Percentiles rank a stretch among this genome's conserved stretches.
These are phyloP conservation scores for Prunella fulvescens DNA, from an alignment of 2,113 vertebrate genomes.

Conservation along the genomic window DNA sequence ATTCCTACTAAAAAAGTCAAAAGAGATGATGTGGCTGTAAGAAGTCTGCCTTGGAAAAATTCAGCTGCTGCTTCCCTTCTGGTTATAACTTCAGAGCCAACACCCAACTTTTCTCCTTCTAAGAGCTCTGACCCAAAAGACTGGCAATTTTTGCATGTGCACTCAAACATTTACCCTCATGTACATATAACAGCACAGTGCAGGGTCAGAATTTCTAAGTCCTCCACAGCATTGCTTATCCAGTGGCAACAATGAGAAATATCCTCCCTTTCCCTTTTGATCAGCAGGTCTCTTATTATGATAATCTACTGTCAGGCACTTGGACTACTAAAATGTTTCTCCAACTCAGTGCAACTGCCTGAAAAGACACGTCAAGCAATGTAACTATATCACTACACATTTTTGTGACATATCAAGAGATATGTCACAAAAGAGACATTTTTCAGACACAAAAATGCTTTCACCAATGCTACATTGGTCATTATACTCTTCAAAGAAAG, in stretches of 20 bases:
- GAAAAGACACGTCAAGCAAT: not conserved
- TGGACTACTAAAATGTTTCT: not conserved
- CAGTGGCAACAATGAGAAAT: not conserved
- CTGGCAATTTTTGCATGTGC: not conserved
- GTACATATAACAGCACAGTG: not conserved
- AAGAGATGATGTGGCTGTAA: not conserved
- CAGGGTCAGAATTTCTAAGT: not conserved
- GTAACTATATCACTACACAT: not conserved
- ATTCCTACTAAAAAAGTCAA: conserved; percentile 16
- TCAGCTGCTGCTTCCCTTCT: conserved; percentile 19
- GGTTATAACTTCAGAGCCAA: not conserved
- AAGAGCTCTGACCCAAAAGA: not conserved
- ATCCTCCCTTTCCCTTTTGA: not conserved
- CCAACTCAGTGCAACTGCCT: not conserved
- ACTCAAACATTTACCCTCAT: not conserved
- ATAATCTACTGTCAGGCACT: not conserved
- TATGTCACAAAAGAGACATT: no score
- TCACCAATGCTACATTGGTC: not conserved
- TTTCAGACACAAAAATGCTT: not conserved
- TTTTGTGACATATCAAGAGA: not conserved
- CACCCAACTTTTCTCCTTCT: not conserved
- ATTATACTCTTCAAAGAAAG: not conserved
- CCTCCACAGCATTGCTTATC: not conserved
- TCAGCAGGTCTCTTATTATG: not conserved
- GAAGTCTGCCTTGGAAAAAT: conserved; percentile 21